Evolutionary conservation across 2,797 vertebrate genomes (phyloP).

Genomic region (Dipus sagitta): DNA sequence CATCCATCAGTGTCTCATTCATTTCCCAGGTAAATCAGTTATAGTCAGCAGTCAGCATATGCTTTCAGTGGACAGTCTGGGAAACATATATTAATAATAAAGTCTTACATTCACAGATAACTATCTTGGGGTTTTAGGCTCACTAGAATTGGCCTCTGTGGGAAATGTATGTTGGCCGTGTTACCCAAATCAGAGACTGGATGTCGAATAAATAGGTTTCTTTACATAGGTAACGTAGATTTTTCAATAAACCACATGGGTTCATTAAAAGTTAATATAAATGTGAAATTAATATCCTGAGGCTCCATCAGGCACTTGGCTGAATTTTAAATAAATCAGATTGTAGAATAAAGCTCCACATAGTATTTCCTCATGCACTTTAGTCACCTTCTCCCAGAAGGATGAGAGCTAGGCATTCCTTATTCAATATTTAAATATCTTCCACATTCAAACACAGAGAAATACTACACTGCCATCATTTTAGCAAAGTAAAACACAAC

Average conservation of each 20-base stretch:
- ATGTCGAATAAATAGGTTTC: conserved; percentile 72
- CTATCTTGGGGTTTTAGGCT: conserved; percentile 52
- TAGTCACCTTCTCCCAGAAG: conserved; percentile 42
- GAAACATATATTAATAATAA: conserved; percentile 47
- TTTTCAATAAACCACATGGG: conserved; percentile 67
- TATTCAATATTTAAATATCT: conserved; percentile 53
- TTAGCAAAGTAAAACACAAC: conserved; percentile 47
- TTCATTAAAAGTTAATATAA: conserved; percentile 76
- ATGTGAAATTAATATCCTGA: conserved; percentile 70
- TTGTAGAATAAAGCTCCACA: conserved; percentile 67
- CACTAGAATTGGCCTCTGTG: conserved; percentile 58
- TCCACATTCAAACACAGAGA: conserved; percentile 71
- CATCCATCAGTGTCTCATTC: conserved; percentile 8
- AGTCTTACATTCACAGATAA: conserved; percentile 55
- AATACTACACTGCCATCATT: conserved; percentile 29
- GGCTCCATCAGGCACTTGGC: conserved; percentile 55
- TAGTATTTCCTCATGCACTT: conserved; percentile 52
- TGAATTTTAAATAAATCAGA: conserved; percentile 77
- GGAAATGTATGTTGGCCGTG: conserved; percentile 68
- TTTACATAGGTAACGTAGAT: conserved; percentile 70
- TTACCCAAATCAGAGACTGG: conserved; percentile 64
- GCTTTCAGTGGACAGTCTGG: conserved; percentile 38
- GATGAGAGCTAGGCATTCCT: conserved; percentile 46
- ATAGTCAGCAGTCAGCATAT: conserved; percentile 33
- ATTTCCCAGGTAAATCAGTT: conserved; percentile 59